Percentiles rank a stretch among this genome's conserved stretches.
Evolutionary conservation across 2,888 invertebrate species (phyloP).

Genomic region (Andrena camellia): DNA sequence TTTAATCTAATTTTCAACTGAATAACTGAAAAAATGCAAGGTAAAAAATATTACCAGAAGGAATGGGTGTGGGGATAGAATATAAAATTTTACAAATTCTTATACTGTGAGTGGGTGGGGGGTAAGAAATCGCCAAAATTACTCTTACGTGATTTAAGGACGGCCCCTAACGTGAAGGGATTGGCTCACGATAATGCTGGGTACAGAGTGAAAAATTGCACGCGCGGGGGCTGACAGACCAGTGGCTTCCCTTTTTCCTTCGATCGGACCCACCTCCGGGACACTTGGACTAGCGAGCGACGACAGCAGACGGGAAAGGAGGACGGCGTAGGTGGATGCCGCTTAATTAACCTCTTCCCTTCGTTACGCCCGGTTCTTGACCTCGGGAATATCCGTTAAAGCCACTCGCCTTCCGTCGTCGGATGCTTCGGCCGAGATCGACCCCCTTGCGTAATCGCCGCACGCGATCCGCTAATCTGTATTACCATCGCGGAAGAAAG

Average conservation of each 20-base stretch:
- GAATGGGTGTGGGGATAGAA: no score
- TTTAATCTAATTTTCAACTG: no score
- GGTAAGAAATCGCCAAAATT: no score
- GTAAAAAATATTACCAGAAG: no score
- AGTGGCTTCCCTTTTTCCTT: neutral
- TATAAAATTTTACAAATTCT: no score
- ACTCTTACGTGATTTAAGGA: no score
- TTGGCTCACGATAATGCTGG: no score
- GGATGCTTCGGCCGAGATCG: conserved; percentile 15
- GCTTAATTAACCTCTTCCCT: conserved; percentile 70
- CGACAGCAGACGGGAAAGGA: conserved; percentile 37
- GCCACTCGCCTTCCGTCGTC: conserved; percentile 31
- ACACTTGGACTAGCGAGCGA: neutral
- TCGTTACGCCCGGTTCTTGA: conserved; percentile 64
- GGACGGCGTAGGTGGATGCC: conserved; percentile 58
- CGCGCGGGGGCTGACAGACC: conserved; percentile 11
- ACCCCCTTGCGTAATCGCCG: conserved; percentile 14
- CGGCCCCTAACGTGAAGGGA: no score
- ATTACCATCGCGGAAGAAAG: conserved; percentile 2
- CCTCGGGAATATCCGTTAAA: conserved; percentile 58
- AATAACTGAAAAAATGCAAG: no score
- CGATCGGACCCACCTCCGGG: neutral
- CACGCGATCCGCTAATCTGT: conserved; percentile 39
- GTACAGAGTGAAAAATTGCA: neutral
- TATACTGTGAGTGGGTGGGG: no score